These are phyloP conservation scores for Chelon auratus DNA, from an alignment of 2,797 vertebrate genomes.

Conservation along the genomic window DNA sequence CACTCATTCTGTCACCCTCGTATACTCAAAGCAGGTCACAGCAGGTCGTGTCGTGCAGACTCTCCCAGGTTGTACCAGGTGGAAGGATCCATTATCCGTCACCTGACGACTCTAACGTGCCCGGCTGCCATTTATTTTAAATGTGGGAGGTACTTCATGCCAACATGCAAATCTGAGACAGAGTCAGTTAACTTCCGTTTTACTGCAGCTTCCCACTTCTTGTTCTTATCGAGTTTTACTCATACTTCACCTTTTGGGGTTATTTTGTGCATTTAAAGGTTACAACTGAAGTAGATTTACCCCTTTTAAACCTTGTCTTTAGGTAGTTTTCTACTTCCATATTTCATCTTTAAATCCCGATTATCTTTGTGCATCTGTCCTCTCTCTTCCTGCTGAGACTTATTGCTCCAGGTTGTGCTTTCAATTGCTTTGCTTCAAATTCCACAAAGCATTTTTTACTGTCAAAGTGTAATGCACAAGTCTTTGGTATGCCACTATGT, in stretches of 20 bases:
- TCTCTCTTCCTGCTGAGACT: neutral
- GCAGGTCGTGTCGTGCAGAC: neutral
- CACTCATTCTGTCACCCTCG: too few relatives aligned
- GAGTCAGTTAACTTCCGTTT: slow-evolving; percentile 5
- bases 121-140: neutral
- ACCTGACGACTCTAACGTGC: neutral
- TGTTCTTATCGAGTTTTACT: neutral
- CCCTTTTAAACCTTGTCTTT: neutral
- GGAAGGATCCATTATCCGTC: neutral
- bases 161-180: slow-evolving; percentile 14
- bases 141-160: neutral
- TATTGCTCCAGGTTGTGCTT: neutral
- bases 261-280: neutral
- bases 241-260: neutral
- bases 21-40: too few relatives aligned
- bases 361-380: neutral
- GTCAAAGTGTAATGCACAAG: too few relatives aligned
- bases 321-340: neutral
- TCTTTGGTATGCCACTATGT: too few relatives aligned
- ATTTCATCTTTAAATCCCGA: neutral
- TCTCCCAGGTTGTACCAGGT: neutral
- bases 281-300: neutral
- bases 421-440: neutral
- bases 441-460: too few relatives aligned
- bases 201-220: neutral